Base-by-base conservation (phyloP, 2,888 invertebrate genomes). In the Eupeodes latifasciatus region DNA sequence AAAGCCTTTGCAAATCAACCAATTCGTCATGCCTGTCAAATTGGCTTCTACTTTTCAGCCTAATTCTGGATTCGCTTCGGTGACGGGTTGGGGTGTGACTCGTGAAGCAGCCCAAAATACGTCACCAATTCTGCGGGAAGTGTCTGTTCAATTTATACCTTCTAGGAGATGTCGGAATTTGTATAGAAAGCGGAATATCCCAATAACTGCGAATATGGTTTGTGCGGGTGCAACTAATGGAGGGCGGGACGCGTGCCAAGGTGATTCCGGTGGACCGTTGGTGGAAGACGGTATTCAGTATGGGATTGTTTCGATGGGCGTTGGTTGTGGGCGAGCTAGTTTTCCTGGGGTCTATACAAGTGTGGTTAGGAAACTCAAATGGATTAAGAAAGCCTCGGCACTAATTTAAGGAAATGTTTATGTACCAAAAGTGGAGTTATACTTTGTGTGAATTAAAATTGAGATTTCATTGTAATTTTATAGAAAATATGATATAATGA, bases 211-310 rank as follows among this genome's bases (percentile, higher is more conserved):
- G 16, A 69, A n/a, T 1, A 53, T 53, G 67, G 51, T 69, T 34
- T 69, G 51, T 53, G 51, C 51, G 11, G 67, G 67, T 10, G 49
- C 49, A n/a, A 44, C 93, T 7, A 92, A 94, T 80, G 96, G 95
- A 11, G 95, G 95, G 47, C 93, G 94, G 87, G 94, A 95, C 90
- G 94, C 94, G 1, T 95, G 94, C 75, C 94, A 93, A 88, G 94
- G 94, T 4, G 93, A 93, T 84, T 92, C 92, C 0, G 93, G 93
- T 36, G 93, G 93, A 4, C 93, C 93, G 5, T 87, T 93, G 82
- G 91, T 92, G 0, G 91, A 89, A 19, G 90, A 90, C 6, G 92
- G 91, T 0, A 90, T 91, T 27, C 79, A 92, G 53, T 90, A 92
- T 74, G 93, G 94, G 19, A 92, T 94, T 16, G 94, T 94, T 0